A percentile compares a stretch with the other conserved stretches of the same genome.
Conservation (phyloP, 2,113 vertebrate genomes). For the Meleagris gallopavo region DNA sequence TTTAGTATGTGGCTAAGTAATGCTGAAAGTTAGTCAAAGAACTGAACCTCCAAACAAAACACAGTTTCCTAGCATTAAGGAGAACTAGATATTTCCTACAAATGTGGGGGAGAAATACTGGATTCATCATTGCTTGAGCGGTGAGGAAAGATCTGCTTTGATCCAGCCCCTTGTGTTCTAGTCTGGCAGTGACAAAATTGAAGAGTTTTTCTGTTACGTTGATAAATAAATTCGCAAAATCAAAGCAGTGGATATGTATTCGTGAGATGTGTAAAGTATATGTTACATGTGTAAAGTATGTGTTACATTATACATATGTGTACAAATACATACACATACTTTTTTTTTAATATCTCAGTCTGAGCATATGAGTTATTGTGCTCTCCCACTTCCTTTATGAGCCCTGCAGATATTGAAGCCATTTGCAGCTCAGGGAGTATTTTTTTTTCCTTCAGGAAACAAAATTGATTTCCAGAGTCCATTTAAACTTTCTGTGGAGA, state of each 20-base stretch:
- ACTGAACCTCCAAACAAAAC: neutral
- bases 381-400: neutral
- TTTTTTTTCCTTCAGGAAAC: neutral
- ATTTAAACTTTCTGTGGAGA: neutral
- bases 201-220: neutral
- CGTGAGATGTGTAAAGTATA: neutral
- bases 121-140: neutral
- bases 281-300: too few relatives aligned
- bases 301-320: neutral
- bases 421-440: neutral
- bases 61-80: neutral
- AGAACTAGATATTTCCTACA: neutral
- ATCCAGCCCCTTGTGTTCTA: neutral
- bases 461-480: neutral
- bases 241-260: neutral
- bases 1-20: neutral
- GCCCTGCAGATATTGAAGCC: neutral
- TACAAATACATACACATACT: neutral
- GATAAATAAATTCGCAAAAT: neutral
- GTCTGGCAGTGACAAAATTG: neutral
- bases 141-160: neutral
- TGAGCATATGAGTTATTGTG: neutral
- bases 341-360: neutral
- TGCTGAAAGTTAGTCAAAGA: neutral
- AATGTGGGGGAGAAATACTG: neutral